Evolutionary conservation across 1,140 invertebrate genomes (phyloP).

Genomic region (Bactericera cockerelli): DNA sequence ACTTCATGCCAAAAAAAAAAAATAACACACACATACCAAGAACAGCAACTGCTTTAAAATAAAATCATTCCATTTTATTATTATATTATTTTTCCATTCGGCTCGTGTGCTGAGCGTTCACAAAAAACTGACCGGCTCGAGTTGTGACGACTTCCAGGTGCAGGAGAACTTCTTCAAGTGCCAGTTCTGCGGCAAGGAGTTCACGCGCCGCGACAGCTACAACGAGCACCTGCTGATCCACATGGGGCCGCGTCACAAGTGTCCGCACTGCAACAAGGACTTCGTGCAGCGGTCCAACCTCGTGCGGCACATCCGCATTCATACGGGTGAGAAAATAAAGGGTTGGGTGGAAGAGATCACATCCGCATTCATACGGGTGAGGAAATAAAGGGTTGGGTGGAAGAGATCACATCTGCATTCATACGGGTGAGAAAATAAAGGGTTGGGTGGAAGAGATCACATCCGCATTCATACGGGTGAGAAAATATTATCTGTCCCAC

Average conservation of each 20-base stretch:
- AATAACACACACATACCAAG: too few species aligned
- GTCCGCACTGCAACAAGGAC: constrained; percentile 36
- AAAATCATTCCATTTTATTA: too few species aligned
- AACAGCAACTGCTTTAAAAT: too few species aligned
- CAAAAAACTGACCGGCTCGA: too few species aligned
- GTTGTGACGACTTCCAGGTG: too few species aligned
- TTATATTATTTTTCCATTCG: too few species aligned
- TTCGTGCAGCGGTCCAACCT: constrained; percentile 40
- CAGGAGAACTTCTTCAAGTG: constrained; percentile 17
- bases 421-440: constrained; percentile 29
- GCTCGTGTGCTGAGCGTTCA: too few species aligned
- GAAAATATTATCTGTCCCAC: neutral
- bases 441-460: too few species aligned
- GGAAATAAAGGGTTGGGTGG: too few species aligned
- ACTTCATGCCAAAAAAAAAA: too few species aligned
- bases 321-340: constrained; percentile 29
- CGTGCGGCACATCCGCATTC: constrained; percentile 36
- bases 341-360: too few species aligned
- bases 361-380: constrained; percentile 34
- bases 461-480: constrained; percentile 34
- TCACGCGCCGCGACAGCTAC: constrained; percentile 33
- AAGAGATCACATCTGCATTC: constrained; percentile 37
- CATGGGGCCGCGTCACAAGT: constrained; percentile 35
- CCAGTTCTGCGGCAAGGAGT: constrained; percentile 22
- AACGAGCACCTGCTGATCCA: constrained; percentile 38